Evolutionary conservation across 2,888 invertebrate genomes (phyloP).

Genomic region (Campaea margaritaria): DNA sequence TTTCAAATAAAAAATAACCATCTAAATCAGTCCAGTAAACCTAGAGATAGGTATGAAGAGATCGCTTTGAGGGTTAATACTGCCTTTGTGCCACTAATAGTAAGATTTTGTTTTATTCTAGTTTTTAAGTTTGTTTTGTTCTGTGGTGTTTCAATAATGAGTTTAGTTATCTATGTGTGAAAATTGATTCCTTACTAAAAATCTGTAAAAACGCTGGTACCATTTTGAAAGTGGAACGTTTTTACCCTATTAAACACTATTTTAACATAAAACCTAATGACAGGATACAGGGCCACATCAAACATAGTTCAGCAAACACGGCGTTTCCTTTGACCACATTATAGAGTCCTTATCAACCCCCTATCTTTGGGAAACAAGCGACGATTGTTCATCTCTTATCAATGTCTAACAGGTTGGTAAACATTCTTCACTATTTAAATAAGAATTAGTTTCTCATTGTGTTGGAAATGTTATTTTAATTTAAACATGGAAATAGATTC

Average conservation of each 20-base stretch:
- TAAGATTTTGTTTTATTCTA: too few relatives aligned
- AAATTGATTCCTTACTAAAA: too few relatives aligned
- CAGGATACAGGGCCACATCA: conserved; percentile 65
- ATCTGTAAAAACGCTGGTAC: not conserved
- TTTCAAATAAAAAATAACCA: too few relatives aligned
- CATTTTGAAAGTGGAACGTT: not conserved
- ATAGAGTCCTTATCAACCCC: conserved; percentile 63
- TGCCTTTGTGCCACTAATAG: too few relatives aligned
- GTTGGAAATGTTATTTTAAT: conserved; percentile 41
- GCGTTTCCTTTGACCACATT: conserved; percentile 76
- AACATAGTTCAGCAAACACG: conserved; percentile 66
- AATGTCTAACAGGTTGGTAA: conserved; percentile 60
- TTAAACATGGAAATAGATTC: conserved; percentile 9
- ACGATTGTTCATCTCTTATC: conserved; percentile 66
- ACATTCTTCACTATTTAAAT: conserved; percentile 61
- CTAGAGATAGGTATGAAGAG: too few relatives aligned
- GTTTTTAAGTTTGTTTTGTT: too few relatives aligned
- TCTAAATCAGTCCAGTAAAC: too few relatives aligned
- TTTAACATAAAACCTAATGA: conserved; percentile 45
- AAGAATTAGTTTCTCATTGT: conserved; percentile 58
- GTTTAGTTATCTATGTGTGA: too few relatives aligned
- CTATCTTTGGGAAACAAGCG: conserved; percentile 66
- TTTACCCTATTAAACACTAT: not conserved
- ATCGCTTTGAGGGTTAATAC: too few relatives aligned
- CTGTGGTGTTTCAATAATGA: too few relatives aligned